phyloP scores from a whole-genome alignment of 2,888 invertebrate genomes.

The Andrena camellia region DNA sequence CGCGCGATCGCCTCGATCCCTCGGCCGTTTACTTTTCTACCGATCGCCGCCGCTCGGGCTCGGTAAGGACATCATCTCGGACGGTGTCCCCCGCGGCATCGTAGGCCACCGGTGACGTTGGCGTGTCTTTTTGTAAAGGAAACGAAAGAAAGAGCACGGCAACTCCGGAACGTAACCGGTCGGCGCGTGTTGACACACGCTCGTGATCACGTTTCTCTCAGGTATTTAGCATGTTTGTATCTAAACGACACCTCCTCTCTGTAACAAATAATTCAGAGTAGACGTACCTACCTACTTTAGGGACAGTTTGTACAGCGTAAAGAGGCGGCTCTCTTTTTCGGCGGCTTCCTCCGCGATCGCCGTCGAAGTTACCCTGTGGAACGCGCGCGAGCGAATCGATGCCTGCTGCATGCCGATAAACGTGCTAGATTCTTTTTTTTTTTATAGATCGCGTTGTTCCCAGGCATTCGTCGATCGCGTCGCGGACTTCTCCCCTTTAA shows the following conservation, averaged over 20 bases:
- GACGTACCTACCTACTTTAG: slow-evolving; percentile 14
- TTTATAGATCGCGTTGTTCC: slow-evolving; percentile 41
- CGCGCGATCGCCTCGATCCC: not conserved
- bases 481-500: slow-evolving; percentile 13
- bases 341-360: slow-evolving; percentile 42
- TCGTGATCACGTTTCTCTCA: slow-evolving; percentile 72
- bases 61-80: slow-evolving; percentile 7
- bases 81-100: slow-evolving; percentile 11
- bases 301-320: slow-evolving; percentile 46
- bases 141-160: slow-evolving; percentile 2
- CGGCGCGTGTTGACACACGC: slow-evolving; percentile 49
- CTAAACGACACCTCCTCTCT: slow-evolving; percentile 40
- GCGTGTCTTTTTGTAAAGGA: slow-evolving; percentile 19
- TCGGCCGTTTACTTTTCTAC: slow-evolving; percentile 54
- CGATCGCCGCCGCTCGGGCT: slow-evolving; percentile 18
- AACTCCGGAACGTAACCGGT: slow-evolving; percentile 30
- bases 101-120: slow-evolving; percentile 18
- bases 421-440: slow-evolving; percentile 54
- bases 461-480: not conserved
- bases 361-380: slow-evolving; percentile 18
- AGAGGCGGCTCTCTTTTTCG: slow-evolving; percentile 28
- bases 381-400: slow-evolving; percentile 30
- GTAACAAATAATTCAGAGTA: slow-evolving; percentile 43
- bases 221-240: slow-evolving; percentile 71
- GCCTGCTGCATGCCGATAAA: slow-evolving; percentile 27